A percentile compares a stretch with the other conserved stretches of the same genome.
Conservation (phyloP, 2,888 invertebrate genomes). For the Hydraecia micacea region DNA sequence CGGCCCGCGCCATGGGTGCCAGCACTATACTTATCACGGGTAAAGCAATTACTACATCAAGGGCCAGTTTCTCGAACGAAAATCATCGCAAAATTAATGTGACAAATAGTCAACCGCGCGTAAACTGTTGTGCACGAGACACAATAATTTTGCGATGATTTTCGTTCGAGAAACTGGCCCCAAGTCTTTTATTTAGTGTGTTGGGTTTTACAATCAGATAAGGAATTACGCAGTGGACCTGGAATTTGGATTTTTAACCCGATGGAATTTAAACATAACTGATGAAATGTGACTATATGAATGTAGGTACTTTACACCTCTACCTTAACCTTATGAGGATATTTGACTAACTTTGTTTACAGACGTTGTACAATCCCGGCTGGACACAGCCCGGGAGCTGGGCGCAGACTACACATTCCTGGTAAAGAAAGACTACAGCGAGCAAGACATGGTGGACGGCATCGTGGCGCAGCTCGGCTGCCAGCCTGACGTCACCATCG, state of each 20-base stretch:
- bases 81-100: neutral
- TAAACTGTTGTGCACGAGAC: neutral
- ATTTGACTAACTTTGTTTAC: constrained; percentile 15
- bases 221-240: neutral
- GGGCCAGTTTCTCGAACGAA: neutral
- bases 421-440: constrained; percentile 87
- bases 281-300: neutral
- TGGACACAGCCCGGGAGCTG: constrained; percentile 93
- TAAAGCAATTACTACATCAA: constrained; percentile 70
- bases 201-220: neutral
- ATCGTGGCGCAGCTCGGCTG: constrained; percentile 91
- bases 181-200: too few relatives aligned
- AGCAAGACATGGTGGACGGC: constrained; percentile 89
- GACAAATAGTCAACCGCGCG: neutral
- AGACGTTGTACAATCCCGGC: constrained; percentile 92
- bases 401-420: constrained; percentile 93
- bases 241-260: neutral
- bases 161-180: too few relatives aligned
- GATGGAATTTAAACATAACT: neutral
- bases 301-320: neutral
- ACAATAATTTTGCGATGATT: neutral
- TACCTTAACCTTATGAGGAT: neutral
- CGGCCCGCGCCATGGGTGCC: constrained; percentile 96
- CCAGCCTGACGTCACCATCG: constrained; percentile 94
- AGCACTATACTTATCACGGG: constrained; percentile 94